Base-by-base conservation (phyloP, 1,140 invertebrate species). In the Camponotus floridanus region DNA sequence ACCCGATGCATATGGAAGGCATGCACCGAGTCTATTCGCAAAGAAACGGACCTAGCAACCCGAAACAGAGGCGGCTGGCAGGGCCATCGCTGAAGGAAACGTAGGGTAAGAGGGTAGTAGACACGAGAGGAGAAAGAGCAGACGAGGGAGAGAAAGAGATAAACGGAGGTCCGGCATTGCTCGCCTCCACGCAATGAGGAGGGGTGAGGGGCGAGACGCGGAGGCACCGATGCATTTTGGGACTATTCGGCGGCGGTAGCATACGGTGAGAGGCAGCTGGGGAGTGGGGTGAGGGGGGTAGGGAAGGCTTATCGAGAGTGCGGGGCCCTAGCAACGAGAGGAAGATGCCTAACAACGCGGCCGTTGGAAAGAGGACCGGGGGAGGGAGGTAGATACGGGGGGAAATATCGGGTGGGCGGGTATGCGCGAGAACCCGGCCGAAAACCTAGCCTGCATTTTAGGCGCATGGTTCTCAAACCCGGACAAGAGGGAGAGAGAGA, bases 371-470 rank as follows among this genome's bases (percentile, higher is more conserved):
- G 45, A 76, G 21, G 61, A 15, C 21, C 59, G 57, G 57, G n/a
- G 57, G 18, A 9, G 18, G 39, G 39, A 8, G 7, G 88, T 86
- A 78, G 48, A 15, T 9, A 26, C 76, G 90, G 85, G 61, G 88
- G 85, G 87, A 86, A 83, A 76, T 76, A 87, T 89, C 81, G 70
- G 87, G 89, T 91, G 88, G 87, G 88, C 86, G 73, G 85, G 79
- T 83, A 83, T 85, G 83, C 85, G 73, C 61, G 79, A 57, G 76
- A 86, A 84, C 55, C 89, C 78, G 88, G 92, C 91, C 92, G 92
- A 93, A 89, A 92, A 91, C 91, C 93, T 93, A 94, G 93, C 93
- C 92, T 94, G 93, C 93, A 94, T 92, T 94, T 94, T 94, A 95
- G 94, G 93, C 89, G 91, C 93, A 93, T 91, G 92, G 84, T 65